These are phyloP conservation scores for Jaculus jaculus DNA, from an alignment of 2,113 vertebrate species.

Conservation along the genomic window DNA sequence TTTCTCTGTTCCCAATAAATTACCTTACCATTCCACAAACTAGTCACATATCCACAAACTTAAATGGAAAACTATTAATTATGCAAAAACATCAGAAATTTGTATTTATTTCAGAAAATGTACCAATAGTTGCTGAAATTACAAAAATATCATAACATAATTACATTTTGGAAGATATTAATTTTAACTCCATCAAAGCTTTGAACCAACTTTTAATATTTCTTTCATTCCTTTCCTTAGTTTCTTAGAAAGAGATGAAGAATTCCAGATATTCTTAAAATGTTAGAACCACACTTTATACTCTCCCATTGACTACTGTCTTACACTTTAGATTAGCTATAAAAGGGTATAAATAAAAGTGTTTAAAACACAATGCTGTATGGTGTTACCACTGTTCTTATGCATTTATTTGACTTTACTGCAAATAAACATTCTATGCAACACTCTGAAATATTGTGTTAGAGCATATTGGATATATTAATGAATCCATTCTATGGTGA, in stretches of 20 bases:
- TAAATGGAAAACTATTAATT: conserved; percentile 56
- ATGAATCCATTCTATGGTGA: background rate
- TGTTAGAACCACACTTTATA: background rate
- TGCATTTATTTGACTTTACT: conserved; percentile 9
- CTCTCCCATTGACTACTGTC: background rate
- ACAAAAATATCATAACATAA: background rate
- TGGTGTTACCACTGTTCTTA: background rate
- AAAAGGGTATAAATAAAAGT: background rate
- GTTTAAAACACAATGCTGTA: background rate
- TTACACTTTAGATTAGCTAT: conserved; percentile 31
- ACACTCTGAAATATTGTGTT: background rate
- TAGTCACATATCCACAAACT: conserved; percentile 65
- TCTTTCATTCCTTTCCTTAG: conserved; percentile 50
- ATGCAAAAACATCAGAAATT: conserved; percentile 35
- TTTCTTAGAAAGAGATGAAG: conserved; percentile 3
- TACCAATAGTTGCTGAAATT: conserved; percentile 49
- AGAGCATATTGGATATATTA: background rate
- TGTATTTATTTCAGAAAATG: conserved; percentile 46
- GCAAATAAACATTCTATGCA: background rate
- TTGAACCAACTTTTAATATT: conserved; percentile 42
- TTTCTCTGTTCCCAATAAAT: conserved; percentile 81
- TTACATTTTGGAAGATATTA: background rate
- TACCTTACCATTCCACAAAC: conserved; percentile 66
- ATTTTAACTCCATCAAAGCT: conserved; percentile 25
- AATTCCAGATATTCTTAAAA: conserved; percentile 47